phyloP scores from a whole-genome alignment of 2,797 vertebrate species.

The Rousettus madagascariensis region DNA sequence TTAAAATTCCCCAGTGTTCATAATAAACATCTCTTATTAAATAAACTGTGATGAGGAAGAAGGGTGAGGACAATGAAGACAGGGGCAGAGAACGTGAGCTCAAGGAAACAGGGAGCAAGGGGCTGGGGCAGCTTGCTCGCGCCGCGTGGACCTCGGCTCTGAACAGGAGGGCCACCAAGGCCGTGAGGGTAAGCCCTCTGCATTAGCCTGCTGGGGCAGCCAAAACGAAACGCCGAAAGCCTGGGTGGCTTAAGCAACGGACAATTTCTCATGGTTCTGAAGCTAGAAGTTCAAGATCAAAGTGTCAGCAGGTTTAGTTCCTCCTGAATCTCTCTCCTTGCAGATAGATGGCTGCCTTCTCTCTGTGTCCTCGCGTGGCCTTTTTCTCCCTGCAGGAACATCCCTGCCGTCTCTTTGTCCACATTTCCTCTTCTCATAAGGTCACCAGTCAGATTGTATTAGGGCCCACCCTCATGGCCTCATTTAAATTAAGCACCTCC shows the following conservation, averaged over 20 bases:
- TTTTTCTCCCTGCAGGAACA: neutral
- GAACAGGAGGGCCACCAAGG: neutral
- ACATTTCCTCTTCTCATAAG: neutral
- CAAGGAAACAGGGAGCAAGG: neutral
- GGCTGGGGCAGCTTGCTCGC: neutral
- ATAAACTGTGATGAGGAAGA: neutral
- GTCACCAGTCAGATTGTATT: neutral
- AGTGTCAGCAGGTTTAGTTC: neutral
- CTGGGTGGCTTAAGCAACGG: neutral
- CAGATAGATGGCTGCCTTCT: neutral
- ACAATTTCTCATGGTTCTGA: conserved; percentile 6
- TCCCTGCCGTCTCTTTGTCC: neutral
- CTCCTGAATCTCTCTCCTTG: neutral
- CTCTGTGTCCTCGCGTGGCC: neutral
- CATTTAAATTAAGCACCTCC: neutral
- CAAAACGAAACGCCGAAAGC: neutral
- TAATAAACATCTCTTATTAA: neutral
- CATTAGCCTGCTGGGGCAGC: neutral
- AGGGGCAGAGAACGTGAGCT: neutral
- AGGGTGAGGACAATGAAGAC: neutral
- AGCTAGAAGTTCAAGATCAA: neutral
- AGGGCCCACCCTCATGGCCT: neutral
- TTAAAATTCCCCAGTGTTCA: neutral
- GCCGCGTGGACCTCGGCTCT: neutral
- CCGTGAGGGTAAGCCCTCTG: neutral